Percentiles rank a stretch among this genome's conserved stretches.
These are phyloP conservation scores for Cyprinodon brontotheroides DNA, from an alignment of 2,113 vertebrate genomes.

Conservation along the genomic window DNA sequence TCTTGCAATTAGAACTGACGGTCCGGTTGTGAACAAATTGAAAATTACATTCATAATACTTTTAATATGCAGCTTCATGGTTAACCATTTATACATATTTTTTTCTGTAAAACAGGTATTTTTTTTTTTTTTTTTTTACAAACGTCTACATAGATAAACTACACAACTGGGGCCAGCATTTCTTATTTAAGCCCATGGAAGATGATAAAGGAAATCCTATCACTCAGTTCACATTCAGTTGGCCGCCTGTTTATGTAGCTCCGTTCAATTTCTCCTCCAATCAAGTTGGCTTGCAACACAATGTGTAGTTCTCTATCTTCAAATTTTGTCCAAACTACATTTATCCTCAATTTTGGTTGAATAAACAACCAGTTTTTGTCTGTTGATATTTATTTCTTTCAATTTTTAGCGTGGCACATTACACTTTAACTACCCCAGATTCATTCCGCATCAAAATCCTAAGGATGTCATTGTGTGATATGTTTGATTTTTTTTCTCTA, in stretches of 20 bases:
- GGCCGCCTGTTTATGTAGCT: neutral
- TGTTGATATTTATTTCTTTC: neutral
- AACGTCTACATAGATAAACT: neutral
- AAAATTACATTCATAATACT: neutral
- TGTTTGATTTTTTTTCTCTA: conserved; percentile 5
- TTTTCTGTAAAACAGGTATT: neutral
- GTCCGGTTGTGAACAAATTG: neutral
- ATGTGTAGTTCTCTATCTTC: neutral
- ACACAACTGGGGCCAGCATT: neutral
- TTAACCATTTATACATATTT: neutral
- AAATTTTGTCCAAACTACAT: neutral
- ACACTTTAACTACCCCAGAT: neutral
- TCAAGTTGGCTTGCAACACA: neutral
- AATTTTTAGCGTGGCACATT: neutral
- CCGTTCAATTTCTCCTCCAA: neutral
- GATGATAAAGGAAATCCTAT: neutral
- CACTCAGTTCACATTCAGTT: neutral
- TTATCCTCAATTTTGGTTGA: neutral
- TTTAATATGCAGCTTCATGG: neutral
- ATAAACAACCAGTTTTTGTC: neutral
- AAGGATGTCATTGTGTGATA: neutral
- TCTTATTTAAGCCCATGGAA: neutral
- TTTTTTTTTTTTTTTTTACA: neutral
- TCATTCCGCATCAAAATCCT: neutral
- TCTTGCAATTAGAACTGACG: neutral